Base-by-base conservation (phyloP, 2,113 vertebrate genomes). In the Gadus macrocephalus region DNA sequence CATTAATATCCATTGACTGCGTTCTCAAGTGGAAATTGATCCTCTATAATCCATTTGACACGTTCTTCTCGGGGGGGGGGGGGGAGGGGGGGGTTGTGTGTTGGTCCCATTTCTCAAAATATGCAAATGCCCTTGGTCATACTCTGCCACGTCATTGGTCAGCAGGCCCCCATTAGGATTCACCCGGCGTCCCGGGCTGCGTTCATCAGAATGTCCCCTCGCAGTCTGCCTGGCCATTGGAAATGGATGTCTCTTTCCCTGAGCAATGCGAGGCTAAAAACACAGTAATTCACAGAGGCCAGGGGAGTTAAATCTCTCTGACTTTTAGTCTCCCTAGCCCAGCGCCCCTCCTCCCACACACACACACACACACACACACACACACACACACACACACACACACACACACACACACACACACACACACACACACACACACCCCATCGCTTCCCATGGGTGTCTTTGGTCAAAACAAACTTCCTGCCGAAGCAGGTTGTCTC, bases 191-290 rank as follows among this genome's bases (percentile, higher is more conserved):
- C 66, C 35, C 59, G 62, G 66, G 78, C 71, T 71, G 69, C 64
- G 66, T 87, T 84, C 79, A 82, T 89, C 75, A 88, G 80, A 74
- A 63, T 73, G 79, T 83, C 83, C 73, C 82, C 74, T 81, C 84
- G 83, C 78, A 78, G 84, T 85, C 78, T 78, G 81, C 78, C 74
- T 73, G 69, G 76, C 63, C 14, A 16, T 72, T 75, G 75, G 71
- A 82, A 84, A 86, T 85, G 71, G 76, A 83, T 83, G 78, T 73
- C 70, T 83, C 67, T 82, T 75, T 84, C 74, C 78, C 79, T 70
- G 69, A 78, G 81, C 76, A 80, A 81, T 83, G 82, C 72, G 78
- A 80, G 76, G 78, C 76, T 87, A 75, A 81, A 87, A 87, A 85
- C 75, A 78, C 67, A 85, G 78, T 85, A 81, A 86, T 83, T 86